Evolutionary conservation across 1,140 invertebrate genomes (phyloP), one percentile per base, ranked within the genome.

Genomic region (Tenebrio molitor): DNA sequence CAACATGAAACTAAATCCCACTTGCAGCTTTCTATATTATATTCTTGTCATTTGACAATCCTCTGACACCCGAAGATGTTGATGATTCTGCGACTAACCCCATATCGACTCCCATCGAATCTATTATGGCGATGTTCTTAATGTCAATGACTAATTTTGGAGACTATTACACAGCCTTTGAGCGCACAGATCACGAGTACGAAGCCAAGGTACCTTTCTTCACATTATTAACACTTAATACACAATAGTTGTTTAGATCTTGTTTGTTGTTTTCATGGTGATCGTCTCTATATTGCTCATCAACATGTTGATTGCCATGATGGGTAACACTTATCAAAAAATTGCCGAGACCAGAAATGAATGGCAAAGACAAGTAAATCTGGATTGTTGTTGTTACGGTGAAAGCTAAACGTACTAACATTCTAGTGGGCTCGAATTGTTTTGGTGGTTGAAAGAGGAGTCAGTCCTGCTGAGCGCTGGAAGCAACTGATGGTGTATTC

Each of bases 301-400:
- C 10, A 99, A 99, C 88, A 97, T 99, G 95, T 87, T 99, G 81
- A 99, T 99, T 79, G 97, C 97, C 77, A 99, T 99, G 97, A 99
- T 99, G 97, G 97, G 97, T 0, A 98, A 99, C 82, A 99, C 97
- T 15, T 99, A 99, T 84, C 95, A 98, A 84, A 95, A 95, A 84
- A 98, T 99, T 76, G 96, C 96, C 1, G 95, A 97, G 84, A 97
- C 97, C 1, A 89, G 95, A 77, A 98, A 98, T 83, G 97, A 99
- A 83, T 99, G 97, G 96, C 96, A 99, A 85, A 86, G 97, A 85
- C 97, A 99, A 89, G 93, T 94, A 85, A 80, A 12, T 41, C 4
- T 46, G 7, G 3, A 41, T 46, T 1, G 15, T 16, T 3, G 12
- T 0, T 2, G 15, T 39, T 7, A 7, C 3, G 36, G 0, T 39